Base-by-base conservation (phyloP, 92 coral and sea anemone genomes). In the Muricea muricata region DNA sequence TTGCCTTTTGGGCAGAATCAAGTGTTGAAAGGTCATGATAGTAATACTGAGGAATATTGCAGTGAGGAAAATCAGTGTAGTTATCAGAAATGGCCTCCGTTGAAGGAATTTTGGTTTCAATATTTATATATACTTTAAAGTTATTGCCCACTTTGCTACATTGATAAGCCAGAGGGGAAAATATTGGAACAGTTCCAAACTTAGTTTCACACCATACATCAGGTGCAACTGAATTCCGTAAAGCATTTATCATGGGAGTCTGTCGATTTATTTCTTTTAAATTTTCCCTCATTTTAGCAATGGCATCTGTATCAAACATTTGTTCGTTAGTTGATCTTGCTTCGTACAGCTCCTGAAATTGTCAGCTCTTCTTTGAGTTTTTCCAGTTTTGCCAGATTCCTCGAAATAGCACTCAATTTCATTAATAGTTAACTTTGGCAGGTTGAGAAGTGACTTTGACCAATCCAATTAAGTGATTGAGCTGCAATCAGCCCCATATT, bases 151-250 rank as follows among this genome's bases (percentile, higher is more conserved):
- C 71, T 54, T 58, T 68, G 75, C 92, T 89, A 73, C 92, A 89
- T 71, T 84, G 89, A 80, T 84, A 77, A 41, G 92, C 89, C 29
- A 84, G 75, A 50, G 86, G 86, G 26, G 87, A 86, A 65, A 76
- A 89, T 25, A 80, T 76, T 13, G 92, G 92, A 20, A 90, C 88
- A 54, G 65, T 86, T 33, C 91, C 93, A 90, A 87, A 87, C 42
- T 87, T 82, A 21, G 91, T 86, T 30, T 82, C 90, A 61, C 61
- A 63, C 90, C 91, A 90, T 56, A 84, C 91, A 48, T 73, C 78
- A n/a, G 68, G 18, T 25, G 73, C 26, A 52, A 76, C 65, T 32
- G 76, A 50, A 29, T 75, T 83, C 48, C 91, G 69, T 50, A 83
- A 1, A 29, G 56, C 79, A 74, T 82, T 46, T 18, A 88, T 35